phyloP scores from a whole-genome alignment of 2,113 vertebrate genomes.

The Redunca redunca region DNA sequence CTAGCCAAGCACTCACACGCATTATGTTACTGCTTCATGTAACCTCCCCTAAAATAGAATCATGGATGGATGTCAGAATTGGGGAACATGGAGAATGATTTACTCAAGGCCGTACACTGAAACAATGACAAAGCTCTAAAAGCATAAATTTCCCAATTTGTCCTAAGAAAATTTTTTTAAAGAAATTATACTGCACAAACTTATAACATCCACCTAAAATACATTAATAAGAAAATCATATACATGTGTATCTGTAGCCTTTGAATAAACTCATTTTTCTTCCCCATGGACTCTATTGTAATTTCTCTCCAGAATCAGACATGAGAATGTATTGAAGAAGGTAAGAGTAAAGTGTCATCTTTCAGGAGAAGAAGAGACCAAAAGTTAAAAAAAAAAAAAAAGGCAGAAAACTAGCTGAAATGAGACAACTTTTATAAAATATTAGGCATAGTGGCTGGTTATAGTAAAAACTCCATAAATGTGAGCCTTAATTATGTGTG shows the following conservation, averaged over 20 bases:
- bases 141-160: not conserved
- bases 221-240: not conserved
- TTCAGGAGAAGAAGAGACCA: not conserved
- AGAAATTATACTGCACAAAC: not conserved
- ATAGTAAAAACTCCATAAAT: not conserved
- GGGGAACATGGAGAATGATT: conserved; percentile 11
- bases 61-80: not conserved
- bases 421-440: not conserved
- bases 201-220: not conserved
- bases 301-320: not conserved
- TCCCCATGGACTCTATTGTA: not conserved
- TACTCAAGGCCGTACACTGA: not conserved
- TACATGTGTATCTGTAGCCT: not conserved
- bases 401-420: not conserved
- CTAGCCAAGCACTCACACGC: not conserved
- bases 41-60: not conserved
- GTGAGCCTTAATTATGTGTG: not conserved
- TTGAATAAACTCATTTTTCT: not conserved
- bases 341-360: not conserved
- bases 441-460: not conserved
- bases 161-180: not conserved
- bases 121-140: not conserved
- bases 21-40: not conserved
- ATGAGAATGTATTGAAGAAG: not conserved
- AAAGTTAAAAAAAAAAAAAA: not conserved